These are phyloP conservation scores for Sipha flava DNA, from an alignment of 1,140 invertebrate species.

Conservation along the genomic window DNA sequence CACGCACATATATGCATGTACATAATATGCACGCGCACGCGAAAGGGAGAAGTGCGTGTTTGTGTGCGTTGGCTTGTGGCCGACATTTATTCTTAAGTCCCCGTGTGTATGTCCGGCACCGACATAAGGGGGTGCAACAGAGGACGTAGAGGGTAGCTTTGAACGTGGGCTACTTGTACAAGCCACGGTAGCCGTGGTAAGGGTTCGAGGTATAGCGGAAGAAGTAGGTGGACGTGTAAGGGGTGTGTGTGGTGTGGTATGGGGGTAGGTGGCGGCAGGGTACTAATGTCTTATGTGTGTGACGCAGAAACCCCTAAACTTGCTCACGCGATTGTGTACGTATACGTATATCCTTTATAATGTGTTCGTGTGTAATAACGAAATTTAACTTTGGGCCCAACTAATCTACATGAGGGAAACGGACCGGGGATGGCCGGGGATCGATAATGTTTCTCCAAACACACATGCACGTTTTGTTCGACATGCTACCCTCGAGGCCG, in stretches of 20 bases:
- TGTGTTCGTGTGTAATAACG: conserved; percentile 33
- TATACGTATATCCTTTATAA: conserved; percentile 29
- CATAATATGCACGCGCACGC: neutral
- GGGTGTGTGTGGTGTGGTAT: neutral
- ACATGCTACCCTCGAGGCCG: neutral
- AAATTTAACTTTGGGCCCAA: conserved; percentile 30
- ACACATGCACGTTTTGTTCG: conserved; percentile 27
- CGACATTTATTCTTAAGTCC: conserved; percentile 27
- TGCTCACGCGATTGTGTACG: conserved; percentile 28
- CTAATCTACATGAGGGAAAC: conserved; percentile 32
- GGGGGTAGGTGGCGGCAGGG: neutral
- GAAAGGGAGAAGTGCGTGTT: neutral
- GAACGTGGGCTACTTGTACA: neutral
- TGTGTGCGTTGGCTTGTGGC: conserved; percentile 23
- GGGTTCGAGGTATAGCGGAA: neutral
- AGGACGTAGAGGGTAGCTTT: neutral
- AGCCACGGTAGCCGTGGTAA: neutral
- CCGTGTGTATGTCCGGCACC: neutral
- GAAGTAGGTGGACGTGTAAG: neutral
- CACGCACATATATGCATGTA: neutral
- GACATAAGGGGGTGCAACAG: neutral
- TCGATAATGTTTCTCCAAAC: conserved; percentile 24
- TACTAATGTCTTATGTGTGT: conserved; percentile 33
- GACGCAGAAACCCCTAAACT: conserved; percentile 30
- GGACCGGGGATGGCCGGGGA: conserved; percentile 21